Evolutionary conservation across 1,140 invertebrate species (phyloP), one percentile per base, ranked within the genome.

Genomic region (Papilio xuthus): DNA sequence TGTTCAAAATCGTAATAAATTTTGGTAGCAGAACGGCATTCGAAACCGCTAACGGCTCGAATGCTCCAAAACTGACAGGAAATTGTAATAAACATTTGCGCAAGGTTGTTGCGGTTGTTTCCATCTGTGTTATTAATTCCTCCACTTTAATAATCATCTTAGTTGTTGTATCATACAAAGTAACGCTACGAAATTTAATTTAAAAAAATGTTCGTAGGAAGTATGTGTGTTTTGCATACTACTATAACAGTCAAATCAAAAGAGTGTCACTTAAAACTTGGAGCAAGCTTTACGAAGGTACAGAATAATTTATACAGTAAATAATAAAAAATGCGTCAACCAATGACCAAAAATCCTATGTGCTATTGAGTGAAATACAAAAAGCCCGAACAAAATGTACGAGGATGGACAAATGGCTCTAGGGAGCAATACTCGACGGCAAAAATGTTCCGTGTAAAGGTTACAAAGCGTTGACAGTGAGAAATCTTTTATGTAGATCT

Each of bases 1-100:
- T 42, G 41, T 72, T 72, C 41, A 47, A 72, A 72, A 47, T 44
- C 42, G 70, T 26, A 42, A 72, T 72, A 72, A 72, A 72, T 72
- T 72, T 47, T 47, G 20, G 70, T 44, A 44, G 42, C 20, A 72
- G 37, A 47, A 72, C 70, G 70, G 41, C 18, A 72, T 72, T 72
- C 44, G 70, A 47, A 72, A 72, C 70, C 70, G 20, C 70, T 72
- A 72, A 72, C 70, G 41, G 70, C 70, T 72, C 20, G 20, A 72
- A 72, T 72, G 70, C 70, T 42, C 42, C 42, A 26, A 72, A 72
- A 72, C 70, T 72, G 70, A 72, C 70, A 72, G 70, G 70, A 47
- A 26, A 72, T 44, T 72, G 37, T 72, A 72, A 72, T 72, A 72
- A 72, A 72, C 70, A 72, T 72, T 72, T 72, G 70, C 70, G 70